These are phyloP conservation scores for Mustelus asterias DNA, from an alignment of 2,113 vertebrate genomes.

Conservation along the genomic window DNA sequence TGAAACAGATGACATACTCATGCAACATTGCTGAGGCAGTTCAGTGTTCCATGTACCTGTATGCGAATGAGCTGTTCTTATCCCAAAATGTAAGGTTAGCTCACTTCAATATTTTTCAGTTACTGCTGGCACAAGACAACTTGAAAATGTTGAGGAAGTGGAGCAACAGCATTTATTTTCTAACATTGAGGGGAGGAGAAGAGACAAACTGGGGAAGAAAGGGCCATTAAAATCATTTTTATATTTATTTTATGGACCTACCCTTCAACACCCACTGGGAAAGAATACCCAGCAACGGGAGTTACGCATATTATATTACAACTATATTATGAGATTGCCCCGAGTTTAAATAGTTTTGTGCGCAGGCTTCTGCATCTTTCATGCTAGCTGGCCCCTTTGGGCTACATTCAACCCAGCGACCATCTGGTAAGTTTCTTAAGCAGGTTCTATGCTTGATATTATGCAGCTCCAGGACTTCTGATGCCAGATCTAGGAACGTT, in stretches of 20 bases:
- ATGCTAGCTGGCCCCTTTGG: not conserved
- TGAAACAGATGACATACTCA: not conserved
- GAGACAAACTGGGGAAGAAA: not conserved
- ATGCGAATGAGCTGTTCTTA: not conserved
- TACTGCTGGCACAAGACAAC: not conserved
- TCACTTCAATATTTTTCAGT: not conserved
- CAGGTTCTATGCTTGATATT: not conserved
- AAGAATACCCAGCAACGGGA: not conserved
- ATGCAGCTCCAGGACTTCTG: not conserved
- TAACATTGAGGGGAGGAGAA: not conserved
- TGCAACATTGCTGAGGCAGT: not conserved
- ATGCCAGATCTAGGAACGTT: not conserved
- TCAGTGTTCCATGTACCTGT: not conserved
- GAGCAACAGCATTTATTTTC: not conserved
- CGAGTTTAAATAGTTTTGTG: not conserved
- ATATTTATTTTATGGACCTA: not conserved
- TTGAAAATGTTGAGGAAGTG: not conserved
- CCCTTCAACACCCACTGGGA: not conserved
- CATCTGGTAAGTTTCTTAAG: not conserved
- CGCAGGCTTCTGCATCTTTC: not conserved
- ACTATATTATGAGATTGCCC: not conserved
- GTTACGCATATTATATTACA: not conserved
- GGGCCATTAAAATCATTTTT: not conserved
- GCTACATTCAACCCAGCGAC: not conserved
- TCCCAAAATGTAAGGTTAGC: not conserved